These are phyloP conservation scores for Baccha elongata DNA, from an alignment of 2,888 invertebrate genomes.

Conservation along the genomic window DNA sequence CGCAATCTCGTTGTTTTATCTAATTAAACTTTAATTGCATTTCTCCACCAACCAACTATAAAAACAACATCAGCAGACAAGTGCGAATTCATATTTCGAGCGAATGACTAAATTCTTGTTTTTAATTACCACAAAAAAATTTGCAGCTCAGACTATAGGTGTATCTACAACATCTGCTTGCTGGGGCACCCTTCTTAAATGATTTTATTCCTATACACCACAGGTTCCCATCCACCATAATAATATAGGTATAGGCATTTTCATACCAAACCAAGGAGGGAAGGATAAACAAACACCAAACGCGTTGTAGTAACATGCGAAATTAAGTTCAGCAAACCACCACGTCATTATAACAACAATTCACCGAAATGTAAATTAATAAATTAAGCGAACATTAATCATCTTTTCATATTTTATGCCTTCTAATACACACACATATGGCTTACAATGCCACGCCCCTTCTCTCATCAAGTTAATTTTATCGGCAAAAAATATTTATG, in stretches of 20 bases:
- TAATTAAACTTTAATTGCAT: slow-evolving; percentile 67
- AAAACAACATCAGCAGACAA: slow-evolving; percentile 8
- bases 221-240: slow-evolving; percentile 5
- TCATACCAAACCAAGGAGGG: neutral
- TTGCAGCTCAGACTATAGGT: slow-evolving; percentile 37
- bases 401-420: slow-evolving; percentile 41
- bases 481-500: slow-evolving; percentile 48
- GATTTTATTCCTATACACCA: slow-evolving; percentile 2
- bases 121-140: slow-evolving; percentile 63
- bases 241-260: neutral
- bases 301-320: slow-evolving; percentile 16
- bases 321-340: slow-evolving; percentile 67
- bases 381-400: slow-evolving; percentile 72
- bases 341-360: slow-evolving; percentile 67
- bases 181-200: slow-evolving; percentile 4
- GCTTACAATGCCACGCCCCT: slow-evolving; percentile 47
- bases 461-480: slow-evolving; percentile 66
- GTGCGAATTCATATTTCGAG: slow-evolving; percentile 53
- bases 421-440: neutral
- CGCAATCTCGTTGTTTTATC: slow-evolving; percentile 58
- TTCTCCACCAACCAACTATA: slow-evolving; percentile 15
- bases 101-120: slow-evolving; percentile 62
- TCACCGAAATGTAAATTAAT: slow-evolving; percentile 71
- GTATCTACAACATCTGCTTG: slow-evolving; percentile 47
- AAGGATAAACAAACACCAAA: slow-evolving; percentile 35